Percentiles rank a stretch among this genome's conserved stretches.
Conservation (phyloP, 2,888 invertebrate genomes). For the Eupithecia centaureata region DNA sequence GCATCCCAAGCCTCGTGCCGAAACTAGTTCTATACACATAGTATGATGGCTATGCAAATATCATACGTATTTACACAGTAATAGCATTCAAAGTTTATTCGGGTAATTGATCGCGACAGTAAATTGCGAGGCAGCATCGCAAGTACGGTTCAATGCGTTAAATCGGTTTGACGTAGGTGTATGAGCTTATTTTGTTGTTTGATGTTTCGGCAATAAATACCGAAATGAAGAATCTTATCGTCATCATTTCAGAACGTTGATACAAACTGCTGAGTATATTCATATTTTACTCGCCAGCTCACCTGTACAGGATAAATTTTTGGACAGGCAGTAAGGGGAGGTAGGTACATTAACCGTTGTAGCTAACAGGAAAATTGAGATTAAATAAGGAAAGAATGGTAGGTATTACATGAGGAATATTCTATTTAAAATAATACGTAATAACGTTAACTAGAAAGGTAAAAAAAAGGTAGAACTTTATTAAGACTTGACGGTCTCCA, state of each 20-base stretch:
- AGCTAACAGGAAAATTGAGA: too few species aligned
- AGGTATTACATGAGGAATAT: too few species aligned
- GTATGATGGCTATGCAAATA: slow-evolving; percentile 37
- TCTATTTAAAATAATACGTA: too few species aligned
- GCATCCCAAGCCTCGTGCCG: neutral
- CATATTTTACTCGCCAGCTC: neutral
- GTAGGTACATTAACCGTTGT: too few species aligned
- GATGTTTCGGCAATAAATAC: neutral
- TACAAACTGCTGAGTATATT: neutral
- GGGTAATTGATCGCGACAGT: slow-evolving; percentile 43
- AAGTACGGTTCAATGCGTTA: slow-evolving; percentile 11
- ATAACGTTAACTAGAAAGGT: too few species aligned
- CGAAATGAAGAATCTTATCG: neutral
- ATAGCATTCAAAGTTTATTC: slow-evolving; percentile 33
- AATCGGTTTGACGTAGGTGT: slow-evolving; percentile 18
- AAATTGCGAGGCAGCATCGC: slow-evolving; percentile 21
- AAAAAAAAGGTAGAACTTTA: too few species aligned
- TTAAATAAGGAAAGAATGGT: too few species aligned
- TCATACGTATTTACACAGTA: slow-evolving; percentile 40
- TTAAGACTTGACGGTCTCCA: too few species aligned
- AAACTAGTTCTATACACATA: slow-evolving; percentile 10
- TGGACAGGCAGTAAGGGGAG: too few species aligned
- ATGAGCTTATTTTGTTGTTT: neutral
- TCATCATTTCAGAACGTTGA: neutral
- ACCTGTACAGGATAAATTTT: too few species aligned